phyloP scores from a whole-genome alignment of 2,113 vertebrate species.

The Pluvialis apricaria region DNA sequence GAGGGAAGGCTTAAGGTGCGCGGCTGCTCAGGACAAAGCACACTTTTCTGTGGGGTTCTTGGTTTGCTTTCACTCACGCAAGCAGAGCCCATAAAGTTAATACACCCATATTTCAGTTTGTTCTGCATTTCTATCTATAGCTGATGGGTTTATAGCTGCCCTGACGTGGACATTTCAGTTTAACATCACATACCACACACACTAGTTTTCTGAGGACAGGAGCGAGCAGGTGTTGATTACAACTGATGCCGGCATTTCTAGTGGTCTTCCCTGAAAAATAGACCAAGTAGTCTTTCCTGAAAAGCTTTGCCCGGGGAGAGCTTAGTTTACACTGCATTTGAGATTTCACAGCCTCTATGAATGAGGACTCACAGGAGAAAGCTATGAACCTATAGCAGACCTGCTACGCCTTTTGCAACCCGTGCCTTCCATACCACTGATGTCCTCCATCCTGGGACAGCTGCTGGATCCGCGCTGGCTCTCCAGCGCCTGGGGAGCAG shows the following conservation, averaged over 20 bases:
- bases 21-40: not conserved
- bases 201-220: not conserved
- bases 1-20: not conserved
- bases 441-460: not conserved
- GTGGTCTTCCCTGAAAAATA: not conserved
- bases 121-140: not conserved
- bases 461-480: no score
- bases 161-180: not conserved
- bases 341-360: not conserved
- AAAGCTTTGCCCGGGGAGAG: not conserved
- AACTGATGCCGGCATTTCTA: not conserved
- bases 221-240: not conserved
- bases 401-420: not conserved
- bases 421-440: not conserved
- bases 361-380: not conserved
- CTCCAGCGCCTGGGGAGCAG: not conserved
- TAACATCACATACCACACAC: not conserved
- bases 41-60: not conserved
- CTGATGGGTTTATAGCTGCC: not conserved
- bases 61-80: not conserved
- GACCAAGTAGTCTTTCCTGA: not conserved
- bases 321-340: not conserved
- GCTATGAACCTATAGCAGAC: not conserved
- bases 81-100: not conserved
- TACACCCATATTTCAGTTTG: not conserved